These are phyloP conservation scores for Heliothis subflexa DNA, from an alignment of 1,140 invertebrate species.

Conservation along the genomic window DNA sequence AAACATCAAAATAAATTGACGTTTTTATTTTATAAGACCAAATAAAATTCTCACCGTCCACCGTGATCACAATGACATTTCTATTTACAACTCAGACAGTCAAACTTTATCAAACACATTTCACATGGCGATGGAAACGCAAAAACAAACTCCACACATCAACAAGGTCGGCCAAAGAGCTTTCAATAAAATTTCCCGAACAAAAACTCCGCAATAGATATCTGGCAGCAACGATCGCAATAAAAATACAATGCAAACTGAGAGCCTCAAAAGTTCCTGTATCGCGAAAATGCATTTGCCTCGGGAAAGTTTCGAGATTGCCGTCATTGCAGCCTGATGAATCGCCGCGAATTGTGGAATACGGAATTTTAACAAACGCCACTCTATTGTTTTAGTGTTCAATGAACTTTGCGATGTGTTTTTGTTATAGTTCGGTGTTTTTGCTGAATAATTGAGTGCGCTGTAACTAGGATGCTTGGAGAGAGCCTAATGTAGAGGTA, in stretches of 20 bases:
- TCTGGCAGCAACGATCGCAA: slow-evolving; percentile 45
- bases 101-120: neutral
- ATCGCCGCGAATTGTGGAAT: slow-evolving; percentile 54
- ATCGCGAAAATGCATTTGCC: slow-evolving; percentile 73
- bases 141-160: slow-evolving; percentile 17
- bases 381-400: slow-evolving; percentile 52
- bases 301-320: slow-evolving; percentile 66
- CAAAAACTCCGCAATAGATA: slow-evolving; percentile 47
- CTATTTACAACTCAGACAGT: neutral
- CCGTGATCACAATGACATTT: neutral
- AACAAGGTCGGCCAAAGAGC: slow-evolving; percentile 20
- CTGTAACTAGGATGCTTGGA: neutral
- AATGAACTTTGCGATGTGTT: slow-evolving; percentile 45
- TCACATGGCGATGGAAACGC: slow-evolving; percentile 11
- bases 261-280: slow-evolving; percentile 60
- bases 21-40: too few relatives aligned
- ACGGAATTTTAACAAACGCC: slow-evolving; percentile 46
- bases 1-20: too few relatives aligned
- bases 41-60: neutral
- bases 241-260: slow-evolving; percentile 52
- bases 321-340: slow-evolving; percentile 64
- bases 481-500: neutral
- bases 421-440: slow-evolving; percentile 19
- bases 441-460: slow-evolving; percentile 3
- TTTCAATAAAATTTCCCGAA: slow-evolving; percentile 35